Evolutionary conservation across 2,113 vertebrate genomes (phyloP).

Genomic region (Corapipo altera): DNA sequence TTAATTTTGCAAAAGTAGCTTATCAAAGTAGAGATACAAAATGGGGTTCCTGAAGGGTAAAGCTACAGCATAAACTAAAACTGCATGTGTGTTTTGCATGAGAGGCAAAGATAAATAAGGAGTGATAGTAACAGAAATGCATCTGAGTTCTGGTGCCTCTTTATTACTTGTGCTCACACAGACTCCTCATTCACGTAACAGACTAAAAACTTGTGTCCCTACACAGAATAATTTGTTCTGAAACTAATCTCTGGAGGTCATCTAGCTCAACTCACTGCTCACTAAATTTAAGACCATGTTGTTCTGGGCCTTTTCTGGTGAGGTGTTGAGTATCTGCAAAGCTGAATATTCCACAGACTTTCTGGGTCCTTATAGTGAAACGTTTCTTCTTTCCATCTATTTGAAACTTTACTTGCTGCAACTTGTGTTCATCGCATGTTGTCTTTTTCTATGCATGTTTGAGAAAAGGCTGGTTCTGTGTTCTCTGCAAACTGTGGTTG

Average conservation of each 20-base stretch:
- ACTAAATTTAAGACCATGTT: neutral
- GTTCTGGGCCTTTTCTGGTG: neutral
- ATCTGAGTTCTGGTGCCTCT: neutral
- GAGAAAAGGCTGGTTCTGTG: neutral
- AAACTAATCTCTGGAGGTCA: neutral
- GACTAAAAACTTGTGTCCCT: neutral
- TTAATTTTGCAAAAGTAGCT: neutral
- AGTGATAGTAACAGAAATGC: neutral
- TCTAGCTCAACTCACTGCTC: neutral
- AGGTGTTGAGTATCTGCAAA: neutral
- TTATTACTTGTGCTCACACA: neutral
- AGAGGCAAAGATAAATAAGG: neutral
- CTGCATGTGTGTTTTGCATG: neutral
- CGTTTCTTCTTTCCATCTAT: neutral
- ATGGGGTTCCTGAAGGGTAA: neutral
- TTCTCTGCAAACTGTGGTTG: neutral
- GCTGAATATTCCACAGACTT: neutral
- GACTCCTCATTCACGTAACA: neutral
- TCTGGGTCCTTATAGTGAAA: neutral
- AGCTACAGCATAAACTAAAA: neutral
- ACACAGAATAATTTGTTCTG: neutral
- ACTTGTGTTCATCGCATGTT: neutral
- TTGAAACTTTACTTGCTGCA: neutral
- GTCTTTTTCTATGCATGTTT: accelerated
- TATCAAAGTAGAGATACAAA: neutral